Evolutionary conservation across 2,888 invertebrate species (phyloP).

Genomic region (Achlya flavicornis): DNA sequence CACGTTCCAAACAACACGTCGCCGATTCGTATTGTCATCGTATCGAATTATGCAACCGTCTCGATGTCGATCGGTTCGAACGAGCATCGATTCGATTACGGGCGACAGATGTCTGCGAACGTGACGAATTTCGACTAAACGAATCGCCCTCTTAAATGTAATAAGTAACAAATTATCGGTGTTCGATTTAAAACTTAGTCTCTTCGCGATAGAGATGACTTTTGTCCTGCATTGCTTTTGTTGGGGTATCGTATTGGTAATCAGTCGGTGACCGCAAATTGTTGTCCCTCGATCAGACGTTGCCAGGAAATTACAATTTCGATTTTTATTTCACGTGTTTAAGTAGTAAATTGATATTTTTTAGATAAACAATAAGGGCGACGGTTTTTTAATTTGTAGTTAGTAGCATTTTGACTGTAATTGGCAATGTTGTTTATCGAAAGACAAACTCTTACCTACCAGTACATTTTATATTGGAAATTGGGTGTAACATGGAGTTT

Average conservation of each 20-base stretch:
- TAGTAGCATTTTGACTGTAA: background rate
- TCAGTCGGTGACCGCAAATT: conserved; percentile 83
- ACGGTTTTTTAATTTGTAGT: background rate
- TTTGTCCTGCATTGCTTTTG: conserved; percentile 52
- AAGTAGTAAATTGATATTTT: conserved; percentile 47
- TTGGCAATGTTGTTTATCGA: background rate
- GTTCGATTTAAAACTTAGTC: conserved; percentile 33
- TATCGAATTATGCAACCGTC: conserved; percentile 78
- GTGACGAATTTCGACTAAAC: conserved; percentile 81
- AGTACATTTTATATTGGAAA: background rate
- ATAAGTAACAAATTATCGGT: conserved; percentile 28
- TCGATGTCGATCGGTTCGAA: conserved; percentile 65
- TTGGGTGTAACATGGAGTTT: background rate
- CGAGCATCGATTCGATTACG: conserved; percentile 72
- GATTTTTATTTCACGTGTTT: conserved; percentile 77
- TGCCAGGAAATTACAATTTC: conserved; percentile 82
- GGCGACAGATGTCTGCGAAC: conserved; percentile 82
- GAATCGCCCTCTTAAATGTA: conserved; percentile 42
- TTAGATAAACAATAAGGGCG: conserved; percentile 34
- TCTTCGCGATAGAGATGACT: conserved; percentile 28
- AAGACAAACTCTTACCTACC: background rate
- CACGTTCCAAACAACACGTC: conserved; percentile 55
- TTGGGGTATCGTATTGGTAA: conserved; percentile 73
- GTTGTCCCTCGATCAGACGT: conserved; percentile 82
- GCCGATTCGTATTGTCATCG: conserved; percentile 80